Percentiles rank a stretch among this genome's conserved stretches.
These are phyloP conservation scores for Eristalis arbustorum DNA, from an alignment of 2,888 invertebrate species.

Conservation along the genomic window DNA sequence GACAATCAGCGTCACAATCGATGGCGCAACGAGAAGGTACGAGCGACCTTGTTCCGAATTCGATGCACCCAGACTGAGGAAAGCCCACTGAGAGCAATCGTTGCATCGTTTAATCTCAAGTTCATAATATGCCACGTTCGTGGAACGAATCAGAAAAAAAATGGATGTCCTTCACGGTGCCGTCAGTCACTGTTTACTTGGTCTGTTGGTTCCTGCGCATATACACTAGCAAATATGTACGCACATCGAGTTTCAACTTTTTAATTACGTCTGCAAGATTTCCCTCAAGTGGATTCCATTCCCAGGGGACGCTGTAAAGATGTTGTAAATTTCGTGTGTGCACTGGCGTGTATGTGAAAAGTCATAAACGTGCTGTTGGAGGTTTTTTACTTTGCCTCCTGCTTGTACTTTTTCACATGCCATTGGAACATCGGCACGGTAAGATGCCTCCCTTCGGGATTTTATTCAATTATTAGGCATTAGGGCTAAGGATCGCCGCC, in stretches of 20 bases:
- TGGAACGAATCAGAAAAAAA: constrained; percentile 2
- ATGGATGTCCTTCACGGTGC: not conserved
- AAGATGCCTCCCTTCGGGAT: too few species aligned
- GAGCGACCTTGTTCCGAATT: constrained; percentile 48
- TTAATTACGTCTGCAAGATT: constrained; percentile 54
- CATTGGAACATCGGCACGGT: too few species aligned
- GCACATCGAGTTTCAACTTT: constrained; percentile 12
- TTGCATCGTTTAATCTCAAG: constrained; percentile 28
- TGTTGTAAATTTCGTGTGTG: not conserved
- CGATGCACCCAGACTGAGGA: constrained; percentile 28
- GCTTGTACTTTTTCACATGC: too few species aligned
- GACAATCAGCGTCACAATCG: not conserved
- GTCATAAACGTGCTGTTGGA: too few species aligned
- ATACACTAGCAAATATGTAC: too few species aligned
- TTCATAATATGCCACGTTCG: constrained; percentile 62
- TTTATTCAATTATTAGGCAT: too few species aligned
- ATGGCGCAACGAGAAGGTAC: not conserved
- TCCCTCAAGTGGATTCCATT: constrained; percentile 50
- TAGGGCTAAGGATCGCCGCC: too few species aligned
- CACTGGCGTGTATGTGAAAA: too few species aligned
- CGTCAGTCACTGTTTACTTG: constrained; percentile 23
- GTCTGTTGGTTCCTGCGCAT: constrained; percentile 3
- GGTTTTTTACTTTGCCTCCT: too few species aligned
- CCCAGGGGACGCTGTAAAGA: constrained; percentile 21
- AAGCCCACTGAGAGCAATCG: not conserved